Base-by-base conservation (phyloP, 1,140 invertebrate species). In the Aphidius ervi region DNA sequence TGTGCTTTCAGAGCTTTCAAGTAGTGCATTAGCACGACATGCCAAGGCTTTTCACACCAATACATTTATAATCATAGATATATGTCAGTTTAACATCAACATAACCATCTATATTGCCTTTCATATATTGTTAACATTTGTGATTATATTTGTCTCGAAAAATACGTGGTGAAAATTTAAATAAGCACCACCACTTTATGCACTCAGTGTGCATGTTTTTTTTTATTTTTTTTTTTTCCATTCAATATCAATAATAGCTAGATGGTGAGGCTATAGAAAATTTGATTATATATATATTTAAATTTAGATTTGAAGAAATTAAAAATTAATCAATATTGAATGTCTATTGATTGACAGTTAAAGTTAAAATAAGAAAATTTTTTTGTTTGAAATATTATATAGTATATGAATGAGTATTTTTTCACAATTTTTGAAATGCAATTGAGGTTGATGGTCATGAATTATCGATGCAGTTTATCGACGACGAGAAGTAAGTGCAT, bases 21-120 rank as follows among this genome's bases (percentile, higher is more conserved):
- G 48, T 59, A 59, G 31, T 59, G 49, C 58, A 59, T 59, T 59
- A 59, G 58, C 43, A 43, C 50, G 46, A 53, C 58, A 59, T 50
- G 48, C 58, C 42, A 52, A 59, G 40, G 58, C 31, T 45, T 59
- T 53, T 16, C 46, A 50, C 43, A 47, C 46, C 16, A 31, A 23
- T 20, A 47, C 56, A 45, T 23, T 46, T n/a, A n/a, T n/a, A 46
- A 31, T 31, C 23, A 31, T 31, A 31, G 23, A 31, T 5, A 10
- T 42, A 39, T 54, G 40, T 7, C 52, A 39, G 31, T 46, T 10
- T 47, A 57, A 5, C n/a, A 47, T n/a, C 42, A 45, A n/a, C 31
- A 56, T 45, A 41, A 16, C 9, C 9, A 45, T 23, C 54, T 46
- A 48, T 10, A n/a, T 16, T 16, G 45, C 31, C 41, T 56, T 40